Evolutionary conservation across 35 echinoderm and acorn worm genomes (phyloP).

Genomic region (Heliocidaris tuberculata): DNA sequence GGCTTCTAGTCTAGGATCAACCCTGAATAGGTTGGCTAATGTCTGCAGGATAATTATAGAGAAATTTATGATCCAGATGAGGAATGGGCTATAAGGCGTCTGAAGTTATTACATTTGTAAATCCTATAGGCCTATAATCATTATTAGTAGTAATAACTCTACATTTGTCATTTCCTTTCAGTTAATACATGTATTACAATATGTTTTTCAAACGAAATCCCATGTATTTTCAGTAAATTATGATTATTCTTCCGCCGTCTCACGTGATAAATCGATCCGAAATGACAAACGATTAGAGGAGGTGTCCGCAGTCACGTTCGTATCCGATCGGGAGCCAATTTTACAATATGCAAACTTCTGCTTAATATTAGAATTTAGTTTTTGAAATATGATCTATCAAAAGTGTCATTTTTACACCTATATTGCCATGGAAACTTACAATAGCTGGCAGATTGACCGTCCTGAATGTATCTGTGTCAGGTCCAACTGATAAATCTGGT

Average conservation of each 20-base stretch:
- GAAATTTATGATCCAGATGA: neutral
- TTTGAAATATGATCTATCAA: too few species aligned
- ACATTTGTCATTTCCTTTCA: neutral
- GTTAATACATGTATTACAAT: neutral
- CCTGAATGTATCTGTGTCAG: slow-evolving; percentile 64
- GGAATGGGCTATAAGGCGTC: neutral
- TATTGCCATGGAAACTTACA: slow-evolving; percentile 50
- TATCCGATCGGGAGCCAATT: too few species aligned
- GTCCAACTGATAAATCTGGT: slow-evolving; percentile 60
- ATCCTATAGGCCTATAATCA: neutral
- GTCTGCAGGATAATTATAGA: slow-evolving; percentile 64
- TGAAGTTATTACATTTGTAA: neutral
- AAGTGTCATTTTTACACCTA: too few species aligned
- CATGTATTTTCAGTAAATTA: too few species aligned
- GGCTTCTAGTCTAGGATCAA: slow-evolving; percentile 24
- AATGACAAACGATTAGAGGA: neutral
- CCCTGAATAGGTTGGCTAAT: slow-evolving; percentile 53
- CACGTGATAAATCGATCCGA: neutral
- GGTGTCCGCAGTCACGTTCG: too few species aligned
- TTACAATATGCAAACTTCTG: too few species aligned
- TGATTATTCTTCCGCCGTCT: neutral
- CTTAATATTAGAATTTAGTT: too few species aligned
- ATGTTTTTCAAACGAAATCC: neutral
- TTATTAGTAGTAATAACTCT: neutral
- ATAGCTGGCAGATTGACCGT: slow-evolving; percentile 71